Evolutionary conservation across 2,888 invertebrate species (phyloP), one percentile per base, ranked within the genome.

Genomic region (Steinernema scapterisci): DNA sequence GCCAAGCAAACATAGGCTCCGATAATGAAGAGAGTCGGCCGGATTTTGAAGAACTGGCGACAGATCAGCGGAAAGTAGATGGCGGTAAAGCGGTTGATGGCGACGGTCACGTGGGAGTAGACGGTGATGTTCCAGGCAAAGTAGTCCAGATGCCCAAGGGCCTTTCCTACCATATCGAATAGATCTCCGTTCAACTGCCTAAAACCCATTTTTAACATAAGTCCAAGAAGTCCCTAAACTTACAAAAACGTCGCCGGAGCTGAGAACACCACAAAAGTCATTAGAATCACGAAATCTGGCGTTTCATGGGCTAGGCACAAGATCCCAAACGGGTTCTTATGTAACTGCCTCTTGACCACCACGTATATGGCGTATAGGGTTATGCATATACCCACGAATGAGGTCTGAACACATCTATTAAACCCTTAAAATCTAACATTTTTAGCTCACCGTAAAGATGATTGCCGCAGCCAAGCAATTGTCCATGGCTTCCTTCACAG

Each of bases 41-140:
- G 1, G 16, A 16, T 1, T 38, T 25, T 31, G 31, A 63, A 63
- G 31, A 31, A 16, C 27, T 31, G 9, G 6, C 63, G 63, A 19
- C 27, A 63, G 31, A 13, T 38, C 9, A 63, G 6, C 1, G 63
- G 63, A 25, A 63, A 31, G 63, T 63, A 63, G 63, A 63, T 63
- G 11, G 63, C 21, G 27, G 25, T 25, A 27, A 63, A 63, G 63
- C 63, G 63, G 31, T 63, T 63, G 21, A 63, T 31, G 16, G 63
- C 63, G 31, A 63, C n/a, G 63, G 16, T 16, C 16, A 63, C 63
- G 16, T 63, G 63, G 31, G 63, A 63, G 63, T 63, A 63, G 27
- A 63, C 63, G 63, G 63, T 63, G 9, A 63, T 38, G 19, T 63
- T 63, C 63, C 63, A 63, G 31, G 63, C 63, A 27, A 63, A 27